Base-by-base conservation (phyloP, 2,113 vertebrate genomes). In the Sinocyclocheilus grahami region DNA sequence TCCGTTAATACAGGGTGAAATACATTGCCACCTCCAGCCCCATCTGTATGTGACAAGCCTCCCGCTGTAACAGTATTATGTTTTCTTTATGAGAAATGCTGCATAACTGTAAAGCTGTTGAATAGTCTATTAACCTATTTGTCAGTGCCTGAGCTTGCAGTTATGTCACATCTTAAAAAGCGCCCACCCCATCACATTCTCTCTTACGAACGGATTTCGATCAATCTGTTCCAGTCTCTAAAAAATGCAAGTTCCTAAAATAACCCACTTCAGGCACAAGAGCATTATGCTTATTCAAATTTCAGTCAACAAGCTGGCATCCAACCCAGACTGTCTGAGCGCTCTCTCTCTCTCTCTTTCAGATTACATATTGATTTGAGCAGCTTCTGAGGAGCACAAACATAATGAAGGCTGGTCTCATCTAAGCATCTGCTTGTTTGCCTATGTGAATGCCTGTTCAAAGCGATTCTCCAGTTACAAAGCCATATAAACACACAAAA, bases 251-350 rank as follows among this genome's bases (percentile, higher is more conserved):
- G 24, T 39, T 63, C 79, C 27, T 62, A 81, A 86, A 86, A 82
- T 65, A 86, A 76, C 20, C 55, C 55, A 83, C 85, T 86, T 55
- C 77, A 86, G 77, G 72, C 79, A 39, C 69, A 65, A 33, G 71
- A 77, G 72, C 74, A 76, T 82, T 81, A 62, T 82, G 85, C 78
- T 82, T 82, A 82, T 86, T 86, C 85, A 86, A 79, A 58, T 86
- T 86, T 75, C 78, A 37, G 42, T 76, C 78, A 86, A 62, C 69
- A 75, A 37, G 39, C 63, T 77, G 78, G 58, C 67, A 80, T 74
- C 39, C 60, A 53, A 63, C 60, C 13, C 85, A 82, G 69, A 65
- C 85, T 82, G 80, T 75, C 58, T 63, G 71, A 86, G 79, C 69
- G n/a, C 78, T 75, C 78, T 27, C 79, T 5, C 37, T 46, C 42